Percentiles rank a stretch among this genome's conserved stretches.
Conservation (phyloP, 2,797 vertebrate species). For the Gymnothorax javanicus region DNA sequence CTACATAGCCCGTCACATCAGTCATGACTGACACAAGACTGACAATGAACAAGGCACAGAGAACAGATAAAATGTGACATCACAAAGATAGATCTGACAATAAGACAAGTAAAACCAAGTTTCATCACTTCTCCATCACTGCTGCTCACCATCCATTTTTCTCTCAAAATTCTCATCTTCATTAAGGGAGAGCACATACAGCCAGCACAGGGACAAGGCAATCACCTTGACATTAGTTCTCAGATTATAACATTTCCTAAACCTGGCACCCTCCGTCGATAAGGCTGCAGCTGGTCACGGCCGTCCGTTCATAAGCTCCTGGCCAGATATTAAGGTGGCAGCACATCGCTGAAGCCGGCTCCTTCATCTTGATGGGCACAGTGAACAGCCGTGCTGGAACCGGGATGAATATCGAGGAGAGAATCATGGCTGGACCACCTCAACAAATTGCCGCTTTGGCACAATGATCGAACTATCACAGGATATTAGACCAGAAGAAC, state of each 20-base stretch:
- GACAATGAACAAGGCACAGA: not conserved
- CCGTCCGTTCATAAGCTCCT: slow-evolving; percentile 36
- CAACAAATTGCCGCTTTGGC: slow-evolving; percentile 60
- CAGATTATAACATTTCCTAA: slow-evolving; percentile 36
- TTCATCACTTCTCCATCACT: slow-evolving; percentile 30
- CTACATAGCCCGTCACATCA: too few relatives aligned
- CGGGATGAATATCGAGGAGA: not conserved
- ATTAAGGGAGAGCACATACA: slow-evolving; percentile 45
- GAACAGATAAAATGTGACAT: not conserved
- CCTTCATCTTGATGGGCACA: not conserved
- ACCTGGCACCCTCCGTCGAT: slow-evolving; percentile 10
- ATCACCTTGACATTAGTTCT: slow-evolving; percentile 60
- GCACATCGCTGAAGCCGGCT: not conserved
- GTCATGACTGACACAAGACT: too few relatives aligned
- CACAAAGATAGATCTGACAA: slow-evolving; percentile 20
- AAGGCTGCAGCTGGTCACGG: slow-evolving; percentile 19
- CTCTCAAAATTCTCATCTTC: slow-evolving; percentile 72
- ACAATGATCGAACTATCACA: slow-evolving; percentile 58
- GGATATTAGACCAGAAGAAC: slow-evolving; percentile 69
- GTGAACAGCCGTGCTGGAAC: not conserved
- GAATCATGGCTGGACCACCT: slow-evolving; percentile 51
- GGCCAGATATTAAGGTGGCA: slow-evolving; percentile 8
- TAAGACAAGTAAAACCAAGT: not conserved
- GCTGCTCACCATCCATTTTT: slow-evolving; percentile 43
- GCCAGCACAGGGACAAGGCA: slow-evolving; percentile 48